Conservation (phyloP, 2,113 vertebrate genomes). For the Oxygymnocypris stewartii region DNA sequence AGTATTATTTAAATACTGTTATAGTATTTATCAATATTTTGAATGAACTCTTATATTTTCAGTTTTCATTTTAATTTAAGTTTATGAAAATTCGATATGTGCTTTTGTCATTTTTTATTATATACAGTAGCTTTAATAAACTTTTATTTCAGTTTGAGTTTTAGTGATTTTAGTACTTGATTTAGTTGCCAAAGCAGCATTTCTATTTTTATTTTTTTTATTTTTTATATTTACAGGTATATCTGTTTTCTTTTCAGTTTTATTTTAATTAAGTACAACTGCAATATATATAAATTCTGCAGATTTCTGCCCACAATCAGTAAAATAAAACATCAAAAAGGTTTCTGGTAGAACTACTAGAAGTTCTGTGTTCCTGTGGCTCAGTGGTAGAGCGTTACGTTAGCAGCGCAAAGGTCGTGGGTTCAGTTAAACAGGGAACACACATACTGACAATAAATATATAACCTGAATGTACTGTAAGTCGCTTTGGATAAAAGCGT, state of each 20-base stretch:
- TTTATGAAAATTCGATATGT: neutral
- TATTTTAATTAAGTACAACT: neutral
- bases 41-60: neutral
- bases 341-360: neutral
- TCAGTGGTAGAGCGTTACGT: too few relatives aligned
- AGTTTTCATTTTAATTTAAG: neutral
- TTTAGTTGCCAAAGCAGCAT: neutral
- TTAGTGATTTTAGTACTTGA: neutral
- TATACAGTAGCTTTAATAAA: neutral
- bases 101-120: neutral
- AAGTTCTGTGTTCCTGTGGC: too few relatives aligned
- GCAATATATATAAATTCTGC: neutral
- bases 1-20: neutral
- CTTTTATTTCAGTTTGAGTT: neutral
- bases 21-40: neutral
- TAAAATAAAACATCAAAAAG: neutral
- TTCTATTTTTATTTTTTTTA: neutral
- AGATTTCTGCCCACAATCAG: neutral
- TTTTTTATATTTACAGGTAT: neutral
- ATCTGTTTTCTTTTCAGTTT: neutral
- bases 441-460: too few relatives aligned
- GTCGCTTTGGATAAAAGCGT: too few relatives aligned
- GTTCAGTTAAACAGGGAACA: too few relatives aligned
- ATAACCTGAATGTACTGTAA: too few relatives aligned
- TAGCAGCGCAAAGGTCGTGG: too few relatives aligned